phyloP scores from a whole-genome alignment of 2,888 invertebrate species.

The Callimorpha dominula region DNA sequence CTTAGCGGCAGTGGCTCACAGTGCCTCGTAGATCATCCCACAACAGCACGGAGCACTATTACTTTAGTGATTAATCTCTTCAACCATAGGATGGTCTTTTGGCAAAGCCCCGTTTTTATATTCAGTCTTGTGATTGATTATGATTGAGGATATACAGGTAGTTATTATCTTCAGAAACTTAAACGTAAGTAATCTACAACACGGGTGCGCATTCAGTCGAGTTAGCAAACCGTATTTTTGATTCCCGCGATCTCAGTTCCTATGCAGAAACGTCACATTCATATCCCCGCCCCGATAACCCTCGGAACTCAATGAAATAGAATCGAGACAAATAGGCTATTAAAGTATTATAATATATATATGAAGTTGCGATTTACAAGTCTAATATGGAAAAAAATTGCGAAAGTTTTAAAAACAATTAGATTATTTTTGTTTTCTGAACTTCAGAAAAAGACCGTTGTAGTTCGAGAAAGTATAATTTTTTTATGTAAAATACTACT shows the following conservation, averaged over 20 bases:
- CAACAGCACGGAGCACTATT: neutral
- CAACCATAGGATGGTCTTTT: neutral
- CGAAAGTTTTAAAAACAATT: no score
- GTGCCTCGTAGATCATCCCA: neutral
- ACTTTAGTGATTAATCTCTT: neutral
- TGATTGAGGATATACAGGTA: neutral
- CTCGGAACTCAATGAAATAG: neutral
- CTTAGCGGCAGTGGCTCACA: neutral
- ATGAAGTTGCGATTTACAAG: no score
- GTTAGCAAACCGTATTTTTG: neutral
- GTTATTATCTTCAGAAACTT: neutral
- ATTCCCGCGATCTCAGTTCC: neutral
- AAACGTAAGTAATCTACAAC: neutral
- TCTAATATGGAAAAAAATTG: no score
- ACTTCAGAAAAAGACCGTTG: no score
- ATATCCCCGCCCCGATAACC: neutral
- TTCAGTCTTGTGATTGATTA: neutral
- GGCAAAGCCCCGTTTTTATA: neutral
- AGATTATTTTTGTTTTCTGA: no score
- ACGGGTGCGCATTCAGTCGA: neutral
- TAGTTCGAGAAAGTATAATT: no score
- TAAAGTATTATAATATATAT: no score
- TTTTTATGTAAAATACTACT: no score
- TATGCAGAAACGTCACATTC: neutral
- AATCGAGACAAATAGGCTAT: no score